phyloP scores from a whole-genome alignment of 2,888 invertebrate genomes.

The Tiphia femorata region DNA sequence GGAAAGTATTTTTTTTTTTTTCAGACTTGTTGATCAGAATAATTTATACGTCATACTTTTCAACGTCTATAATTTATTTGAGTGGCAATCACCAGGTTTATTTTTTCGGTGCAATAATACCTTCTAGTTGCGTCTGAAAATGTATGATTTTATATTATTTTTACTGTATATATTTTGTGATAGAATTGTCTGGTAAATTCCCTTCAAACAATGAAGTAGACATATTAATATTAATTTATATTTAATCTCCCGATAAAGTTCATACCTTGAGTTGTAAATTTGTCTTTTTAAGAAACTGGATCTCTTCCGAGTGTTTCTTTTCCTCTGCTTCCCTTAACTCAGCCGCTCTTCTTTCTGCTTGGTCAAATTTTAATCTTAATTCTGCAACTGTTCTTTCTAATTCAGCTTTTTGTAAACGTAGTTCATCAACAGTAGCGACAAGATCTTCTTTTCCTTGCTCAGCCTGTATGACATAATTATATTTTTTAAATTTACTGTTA shows the following conservation, averaged over 20 bases:
- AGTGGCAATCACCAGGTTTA: too few relatives aligned
- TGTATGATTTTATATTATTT: slow-evolving; percentile 24
- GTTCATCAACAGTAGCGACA: slow-evolving; percentile 79
- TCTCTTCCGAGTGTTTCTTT: slow-evolving; percentile 92
- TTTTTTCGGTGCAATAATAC: slow-evolving; percentile 94
- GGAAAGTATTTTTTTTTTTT: neutral
- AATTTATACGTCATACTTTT: too few relatives aligned
- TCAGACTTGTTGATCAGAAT: slow-evolving; percentile 11
- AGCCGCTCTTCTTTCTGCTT: slow-evolving; percentile 83
- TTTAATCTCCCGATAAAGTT: too few relatives aligned
- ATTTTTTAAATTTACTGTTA: slow-evolving; percentile 1
- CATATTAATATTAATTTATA: neutral
- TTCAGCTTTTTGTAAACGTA: slow-evolving; percentile 77
- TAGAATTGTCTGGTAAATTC: too few relatives aligned
- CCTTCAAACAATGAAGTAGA: too few relatives aligned
- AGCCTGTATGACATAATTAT: slow-evolving; percentile 72
- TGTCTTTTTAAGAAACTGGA: slow-evolving; percentile 92
- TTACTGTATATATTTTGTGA: neutral
- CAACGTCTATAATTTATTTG: too few relatives aligned
- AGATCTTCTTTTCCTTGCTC: slow-evolving; percentile 91
- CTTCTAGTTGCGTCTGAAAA: slow-evolving; percentile 89
- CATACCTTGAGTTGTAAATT: slow-evolving; percentile 91
- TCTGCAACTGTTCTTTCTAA: slow-evolving; percentile 71
- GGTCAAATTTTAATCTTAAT: slow-evolving; percentile 82
- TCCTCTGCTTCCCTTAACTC: slow-evolving; percentile 91